Percentiles rank a stretch among this genome's conserved stretches.
phyloP scores from a whole-genome alignment of 1,140 invertebrate species.

The Brachystomella parvula region DNA sequence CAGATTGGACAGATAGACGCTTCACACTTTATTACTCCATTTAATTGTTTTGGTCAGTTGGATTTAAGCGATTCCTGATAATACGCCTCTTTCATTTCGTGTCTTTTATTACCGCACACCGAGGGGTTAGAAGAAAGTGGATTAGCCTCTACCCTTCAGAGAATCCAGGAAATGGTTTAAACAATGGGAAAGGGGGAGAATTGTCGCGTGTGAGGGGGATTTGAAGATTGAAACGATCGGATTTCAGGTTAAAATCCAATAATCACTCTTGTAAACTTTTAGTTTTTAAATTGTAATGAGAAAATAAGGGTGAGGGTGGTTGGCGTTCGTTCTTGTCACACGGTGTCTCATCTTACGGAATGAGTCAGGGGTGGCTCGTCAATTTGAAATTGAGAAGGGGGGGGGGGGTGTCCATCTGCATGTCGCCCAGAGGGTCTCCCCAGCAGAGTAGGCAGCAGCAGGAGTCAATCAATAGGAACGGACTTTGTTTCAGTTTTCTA shows the following conservation, averaged over 20 bases:
- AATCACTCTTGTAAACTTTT: not conserved
- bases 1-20: too few relatives aligned
- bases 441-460: not conserved
- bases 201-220: too few relatives aligned
- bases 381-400: not conserved
- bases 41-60: not conserved
- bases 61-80: not conserved
- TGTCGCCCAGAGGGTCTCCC: not conserved
- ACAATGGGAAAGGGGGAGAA: too few relatives aligned
- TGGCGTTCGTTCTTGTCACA: not conserved
- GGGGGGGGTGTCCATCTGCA: not conserved
- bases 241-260: slow-evolving; percentile 2
- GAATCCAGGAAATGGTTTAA: not conserved
- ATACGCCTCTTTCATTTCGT: too few relatives aligned
- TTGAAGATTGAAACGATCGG: too few relatives aligned
- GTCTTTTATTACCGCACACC: not conserved
- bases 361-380: too few relatives aligned
- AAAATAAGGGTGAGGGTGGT: not conserved
- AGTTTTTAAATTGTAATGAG: not conserved
- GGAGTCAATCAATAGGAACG: not conserved
- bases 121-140: not conserved
- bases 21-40: too few relatives aligned
- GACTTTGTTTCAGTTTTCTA: not conserved
- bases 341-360: not conserved
- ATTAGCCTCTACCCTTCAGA: not conserved